Percentiles rank a stretch among this genome's conserved stretches.
Evolutionary conservation across 2,113 vertebrate genomes (phyloP).

Genomic region (Galemys pyrenaicus): DNA sequence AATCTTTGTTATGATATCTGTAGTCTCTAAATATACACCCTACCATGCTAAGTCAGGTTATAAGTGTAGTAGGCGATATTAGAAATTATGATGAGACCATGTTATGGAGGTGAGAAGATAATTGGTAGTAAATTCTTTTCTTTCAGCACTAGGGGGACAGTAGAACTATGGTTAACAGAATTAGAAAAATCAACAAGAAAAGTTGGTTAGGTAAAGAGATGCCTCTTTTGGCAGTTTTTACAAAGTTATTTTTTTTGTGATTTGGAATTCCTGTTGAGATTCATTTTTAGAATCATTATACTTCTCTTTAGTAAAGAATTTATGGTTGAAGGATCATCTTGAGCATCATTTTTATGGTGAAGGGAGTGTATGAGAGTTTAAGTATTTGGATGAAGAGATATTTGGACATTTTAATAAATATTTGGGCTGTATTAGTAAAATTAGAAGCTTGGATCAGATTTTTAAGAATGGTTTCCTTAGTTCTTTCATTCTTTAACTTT

Average conservation of each 20-base stretch:
- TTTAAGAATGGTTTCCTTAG: background rate
- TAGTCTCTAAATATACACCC: background rate
- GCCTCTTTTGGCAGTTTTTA: background rate
- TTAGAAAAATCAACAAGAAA: slow-evolving; percentile 6
- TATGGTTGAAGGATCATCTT: background rate
- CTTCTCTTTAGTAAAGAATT: slow-evolving; percentile 4
- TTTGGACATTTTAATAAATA: background rate
- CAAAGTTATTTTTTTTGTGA: background rate
- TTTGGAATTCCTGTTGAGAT: slow-evolving; percentile 4
- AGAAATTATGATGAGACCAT: background rate
- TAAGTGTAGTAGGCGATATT: background rate
- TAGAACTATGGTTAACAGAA: background rate
- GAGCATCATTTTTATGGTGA: background rate
- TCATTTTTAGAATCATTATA: slow-evolving; percentile 12
- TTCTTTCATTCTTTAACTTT: background rate
- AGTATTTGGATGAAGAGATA: background rate
- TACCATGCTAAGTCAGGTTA: background rate
- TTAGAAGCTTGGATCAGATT: background rate
- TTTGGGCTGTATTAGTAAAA: background rate
- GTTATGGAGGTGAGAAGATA: background rate
- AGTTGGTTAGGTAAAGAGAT: background rate
- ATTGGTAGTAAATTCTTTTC: background rate
- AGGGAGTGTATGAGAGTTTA: background rate
- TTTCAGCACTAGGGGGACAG: background rate
- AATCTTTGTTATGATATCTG: background rate